phyloP scores from a whole-genome alignment of 2,797 vertebrate species.

The Amblyraja radiata region DNA sequence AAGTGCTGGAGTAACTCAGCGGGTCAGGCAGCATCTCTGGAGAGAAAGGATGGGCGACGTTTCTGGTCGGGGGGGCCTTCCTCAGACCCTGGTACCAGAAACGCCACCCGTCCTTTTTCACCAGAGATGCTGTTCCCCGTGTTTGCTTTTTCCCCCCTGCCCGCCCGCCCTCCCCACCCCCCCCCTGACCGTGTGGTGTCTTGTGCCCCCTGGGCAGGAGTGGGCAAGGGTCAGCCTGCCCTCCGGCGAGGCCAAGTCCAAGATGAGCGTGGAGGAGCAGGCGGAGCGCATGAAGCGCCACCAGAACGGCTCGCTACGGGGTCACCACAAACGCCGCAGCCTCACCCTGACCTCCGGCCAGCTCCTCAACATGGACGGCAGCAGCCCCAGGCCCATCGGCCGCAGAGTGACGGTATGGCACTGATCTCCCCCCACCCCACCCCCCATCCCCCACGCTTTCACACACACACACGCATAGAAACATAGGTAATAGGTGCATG shows the following conservation, averaged over 20 bases:
- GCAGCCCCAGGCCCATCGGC: slow-evolving; percentile 52
- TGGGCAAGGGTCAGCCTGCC: slow-evolving; percentile 84
- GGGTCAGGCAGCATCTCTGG: too few relatives aligned
- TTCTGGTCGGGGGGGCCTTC: too few relatives aligned
- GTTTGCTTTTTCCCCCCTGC: not conserved
- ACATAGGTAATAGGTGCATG: too few relatives aligned
- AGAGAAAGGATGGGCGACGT: too few relatives aligned
- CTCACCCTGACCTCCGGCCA: slow-evolving; percentile 75
- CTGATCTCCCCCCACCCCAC: too few relatives aligned
- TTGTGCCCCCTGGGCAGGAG: slow-evolving; percentile 56
- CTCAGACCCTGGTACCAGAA: too few relatives aligned
- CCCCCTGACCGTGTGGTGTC: too few relatives aligned
- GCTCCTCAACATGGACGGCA: slow-evolving; percentile 46
- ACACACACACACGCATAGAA: too few relatives aligned
- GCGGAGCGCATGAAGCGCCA: slow-evolving; percentile 82
- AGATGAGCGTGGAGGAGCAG: slow-evolving; percentile 92
- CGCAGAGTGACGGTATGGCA: slow-evolving; percentile 60
- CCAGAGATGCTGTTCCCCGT: not conserved
- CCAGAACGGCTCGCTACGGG: slow-evolving; percentile 77
- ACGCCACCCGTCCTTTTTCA: too few relatives aligned
- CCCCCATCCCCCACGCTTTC: too few relatives aligned
- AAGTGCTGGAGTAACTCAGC: too few relatives aligned
- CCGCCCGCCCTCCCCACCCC: not conserved
- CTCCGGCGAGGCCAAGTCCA: slow-evolving; percentile 72
- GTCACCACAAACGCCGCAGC: slow-evolving; percentile 75